Evolutionary conservation across 1,140 invertebrate genomes (phyloP).

Genomic region (Brachionus asplanchnoidis): DNA sequence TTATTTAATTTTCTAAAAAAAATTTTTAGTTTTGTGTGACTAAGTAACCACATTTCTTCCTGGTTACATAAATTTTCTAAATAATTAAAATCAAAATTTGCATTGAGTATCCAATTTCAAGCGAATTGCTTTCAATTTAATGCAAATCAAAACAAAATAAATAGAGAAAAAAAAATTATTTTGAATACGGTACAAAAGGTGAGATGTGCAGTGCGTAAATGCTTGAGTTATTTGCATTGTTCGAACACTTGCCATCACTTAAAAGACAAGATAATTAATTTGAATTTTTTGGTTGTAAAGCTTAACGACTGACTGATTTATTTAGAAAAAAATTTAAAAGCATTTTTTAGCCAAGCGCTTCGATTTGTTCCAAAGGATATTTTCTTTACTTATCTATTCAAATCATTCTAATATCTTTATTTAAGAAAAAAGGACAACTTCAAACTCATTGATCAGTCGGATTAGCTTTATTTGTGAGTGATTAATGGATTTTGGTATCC

Average conservation of each 20-base stretch:
- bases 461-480: background rate
- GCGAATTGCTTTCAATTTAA: background rate
- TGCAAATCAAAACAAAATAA: background rate
- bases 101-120: background rate
- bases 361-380: background rate
- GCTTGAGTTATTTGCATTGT: background rate
- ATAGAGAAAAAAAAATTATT: background rate
- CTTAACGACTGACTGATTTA: constrained; percentile 28
- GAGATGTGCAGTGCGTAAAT: background rate
- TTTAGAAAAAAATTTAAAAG: background rate
- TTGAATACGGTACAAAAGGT: background rate
- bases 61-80: constrained; percentile 1
- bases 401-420: background rate
- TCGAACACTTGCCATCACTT: background rate
- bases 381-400: background rate
- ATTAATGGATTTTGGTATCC: background rate
- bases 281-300: background rate
- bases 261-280: constrained; percentile 29
- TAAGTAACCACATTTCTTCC: background rate
- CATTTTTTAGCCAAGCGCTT: background rate
- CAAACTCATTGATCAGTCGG: background rate
- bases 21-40: background rate
- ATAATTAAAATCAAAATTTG: background rate
- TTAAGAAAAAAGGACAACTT: background rate
- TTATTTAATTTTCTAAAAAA: background rate